A percentile compares a stretch with the other conserved stretches of the same genome.
These are phyloP conservation scores for Ladona fulva DNA, from an alignment of 1,140 invertebrate species.

Conservation along the genomic window DNA sequence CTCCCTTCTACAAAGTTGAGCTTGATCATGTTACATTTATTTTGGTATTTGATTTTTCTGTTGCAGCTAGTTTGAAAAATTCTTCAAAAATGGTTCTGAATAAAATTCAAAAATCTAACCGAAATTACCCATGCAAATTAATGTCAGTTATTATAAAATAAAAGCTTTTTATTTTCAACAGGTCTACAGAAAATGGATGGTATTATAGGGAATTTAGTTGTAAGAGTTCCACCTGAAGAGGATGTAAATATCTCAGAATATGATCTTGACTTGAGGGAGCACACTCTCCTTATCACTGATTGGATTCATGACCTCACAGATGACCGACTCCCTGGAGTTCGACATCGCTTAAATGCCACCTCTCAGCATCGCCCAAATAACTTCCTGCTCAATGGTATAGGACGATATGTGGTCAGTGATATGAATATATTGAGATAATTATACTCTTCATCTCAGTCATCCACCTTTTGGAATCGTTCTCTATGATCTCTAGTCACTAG, in stretches of 20 bases:
- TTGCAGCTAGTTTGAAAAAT: too few relatives aligned
- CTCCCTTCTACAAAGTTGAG: too few relatives aligned
- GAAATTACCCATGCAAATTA: constrained; percentile 21
- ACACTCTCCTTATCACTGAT: constrained; percentile 63
- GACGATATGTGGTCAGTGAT: constrained; percentile 40
- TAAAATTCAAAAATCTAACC: not conserved
- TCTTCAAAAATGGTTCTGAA: not conserved
- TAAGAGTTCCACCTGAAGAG: constrained; percentile 46
- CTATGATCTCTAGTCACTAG: too few relatives aligned
- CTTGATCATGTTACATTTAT: too few relatives aligned
- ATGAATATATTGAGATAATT: too few relatives aligned
- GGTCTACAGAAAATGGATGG: constrained; percentile 77
- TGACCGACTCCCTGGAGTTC: constrained; percentile 41
- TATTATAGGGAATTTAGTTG: constrained; percentile 63
- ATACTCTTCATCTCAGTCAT: too few relatives aligned
- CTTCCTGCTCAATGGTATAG: constrained; percentile 68
- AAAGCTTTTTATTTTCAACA: constrained; percentile 23
- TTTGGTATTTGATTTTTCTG: too few relatives aligned
- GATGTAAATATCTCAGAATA: constrained; percentile 51
- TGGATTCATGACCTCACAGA: constrained; percentile 58
- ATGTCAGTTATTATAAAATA: not conserved
- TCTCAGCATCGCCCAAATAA: constrained; percentile 69
- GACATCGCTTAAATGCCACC: constrained; percentile 61
- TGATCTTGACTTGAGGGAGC: constrained; percentile 60
- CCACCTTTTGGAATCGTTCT: too few relatives aligned